These are phyloP conservation scores for Cinclus mexicanus DNA, from an alignment of 2,113 vertebrate genomes.

Conservation along the genomic window DNA sequence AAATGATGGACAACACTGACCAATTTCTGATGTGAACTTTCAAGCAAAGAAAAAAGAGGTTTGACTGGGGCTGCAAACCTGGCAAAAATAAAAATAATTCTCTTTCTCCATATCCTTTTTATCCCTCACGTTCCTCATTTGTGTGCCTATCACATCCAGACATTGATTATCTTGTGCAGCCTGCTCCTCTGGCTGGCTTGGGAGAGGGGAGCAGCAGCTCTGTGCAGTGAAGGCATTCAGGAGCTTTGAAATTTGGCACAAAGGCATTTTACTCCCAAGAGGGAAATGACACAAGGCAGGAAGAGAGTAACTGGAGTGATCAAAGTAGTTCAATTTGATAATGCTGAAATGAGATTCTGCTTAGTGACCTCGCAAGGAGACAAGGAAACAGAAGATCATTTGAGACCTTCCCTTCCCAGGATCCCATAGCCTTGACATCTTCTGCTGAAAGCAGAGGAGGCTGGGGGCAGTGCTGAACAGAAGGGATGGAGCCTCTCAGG, in stretches of 20 bases:
- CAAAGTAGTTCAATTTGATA: conserved; percentile 8
- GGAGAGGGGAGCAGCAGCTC: not conserved
- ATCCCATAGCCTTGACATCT: not conserved
- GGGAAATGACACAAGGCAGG: not conserved
- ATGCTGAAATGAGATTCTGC: conserved; percentile 9
- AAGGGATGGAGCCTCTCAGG: not conserved
- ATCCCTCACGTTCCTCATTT: not conserved
- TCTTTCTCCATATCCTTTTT: not conserved
- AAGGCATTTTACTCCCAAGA: not conserved
- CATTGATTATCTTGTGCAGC: conserved; percentile 36
- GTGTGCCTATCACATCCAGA: conserved; percentile 40
- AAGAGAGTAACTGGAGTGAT: conserved; percentile 16
- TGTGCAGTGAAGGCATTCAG: not conserved
- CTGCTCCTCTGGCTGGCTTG: not conserved
- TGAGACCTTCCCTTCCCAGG: not conserved
- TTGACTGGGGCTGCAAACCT: not conserved
- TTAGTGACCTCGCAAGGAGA: not conserved
- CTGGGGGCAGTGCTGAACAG: not conserved
- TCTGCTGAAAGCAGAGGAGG: not conserved
- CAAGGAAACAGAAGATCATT: not conserved
- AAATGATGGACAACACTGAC: not conserved
- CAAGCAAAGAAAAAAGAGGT: not conserved
- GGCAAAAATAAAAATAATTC: not conserved
- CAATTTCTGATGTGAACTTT: not conserved
- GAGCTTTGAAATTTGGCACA: not conserved